phyloP scores from a whole-genome alignment of 2,888 invertebrate species.

The Chrysodeixis includens region DNA sequence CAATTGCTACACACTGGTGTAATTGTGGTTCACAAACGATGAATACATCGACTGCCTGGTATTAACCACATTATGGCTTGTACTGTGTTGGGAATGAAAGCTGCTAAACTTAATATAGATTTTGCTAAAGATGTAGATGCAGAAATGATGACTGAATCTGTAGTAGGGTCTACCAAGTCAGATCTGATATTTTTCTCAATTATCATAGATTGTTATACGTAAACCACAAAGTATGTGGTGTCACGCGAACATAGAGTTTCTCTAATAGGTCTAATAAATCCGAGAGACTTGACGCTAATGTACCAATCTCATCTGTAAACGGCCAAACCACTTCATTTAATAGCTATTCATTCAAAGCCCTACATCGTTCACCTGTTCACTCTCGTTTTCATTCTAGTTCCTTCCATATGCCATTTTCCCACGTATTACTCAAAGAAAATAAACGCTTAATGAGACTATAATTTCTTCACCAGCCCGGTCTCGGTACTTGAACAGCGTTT shows the following conservation, averaged over 20 bases:
- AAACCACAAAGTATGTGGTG: no score
- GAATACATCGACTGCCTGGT: conserved; percentile 41
- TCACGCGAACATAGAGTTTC: no score
- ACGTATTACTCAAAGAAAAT: conserved; percentile 50
- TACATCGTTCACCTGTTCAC: background rate
- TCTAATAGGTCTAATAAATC: background rate
- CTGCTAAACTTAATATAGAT: background rate
- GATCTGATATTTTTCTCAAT: no score
- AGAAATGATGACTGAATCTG: no score
- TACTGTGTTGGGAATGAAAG: conserved; percentile 11
- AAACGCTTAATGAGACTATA: conserved; percentile 35
- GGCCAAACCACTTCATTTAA: background rate
- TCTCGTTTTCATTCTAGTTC: background rate
- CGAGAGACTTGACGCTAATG: background rate
- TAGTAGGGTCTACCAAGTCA: no score
- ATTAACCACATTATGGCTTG: conserved; percentile 44
- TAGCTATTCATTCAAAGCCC: background rate
- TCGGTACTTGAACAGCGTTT: conserved; percentile 23
- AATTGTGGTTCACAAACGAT: conserved; percentile 69
- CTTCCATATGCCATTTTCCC: conserved; percentile 39
- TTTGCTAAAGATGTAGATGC: background rate
- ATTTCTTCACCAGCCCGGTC: conserved; percentile 42
- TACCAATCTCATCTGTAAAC: background rate
- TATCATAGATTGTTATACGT: no score
- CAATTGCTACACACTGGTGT: conserved; percentile 74